Evolutionary conservation across 2,888 invertebrate genomes (phyloP).

Genomic region (Eubasilissa splendida): DNA sequence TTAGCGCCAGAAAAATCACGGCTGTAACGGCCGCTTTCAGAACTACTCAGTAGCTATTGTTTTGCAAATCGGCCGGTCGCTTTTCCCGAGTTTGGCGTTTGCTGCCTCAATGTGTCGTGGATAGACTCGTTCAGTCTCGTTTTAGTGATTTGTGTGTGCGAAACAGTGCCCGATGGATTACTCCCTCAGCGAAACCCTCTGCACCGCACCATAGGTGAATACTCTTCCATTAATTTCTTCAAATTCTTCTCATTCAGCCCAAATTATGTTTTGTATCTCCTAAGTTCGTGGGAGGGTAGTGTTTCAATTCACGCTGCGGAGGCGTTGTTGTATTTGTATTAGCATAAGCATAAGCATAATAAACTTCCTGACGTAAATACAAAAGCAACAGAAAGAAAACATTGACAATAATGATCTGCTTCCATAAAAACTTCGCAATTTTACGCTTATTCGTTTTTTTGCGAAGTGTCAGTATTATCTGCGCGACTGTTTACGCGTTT

Average conservation of each 20-base stretch:
- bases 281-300: slow-evolving; percentile 48
- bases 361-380: slow-evolving; percentile 21
- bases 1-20: slow-evolving; percentile 41
- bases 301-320: slow-evolving; percentile 27
- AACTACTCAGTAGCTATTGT: slow-evolving; percentile 47
- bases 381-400: slow-evolving; percentile 12
- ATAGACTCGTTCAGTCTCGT: background rate
- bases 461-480: slow-evolving; percentile 20
- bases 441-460: slow-evolving; percentile 2
- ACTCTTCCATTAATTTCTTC: background rate
- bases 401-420: background rate
- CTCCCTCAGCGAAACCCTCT: background rate
- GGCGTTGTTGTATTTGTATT: slow-evolving; percentile 32
- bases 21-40: slow-evolving; percentile 44
- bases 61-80: slow-evolving; percentile 30
- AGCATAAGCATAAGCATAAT: slow-evolving; percentile 19
- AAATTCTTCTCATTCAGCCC: background rate
- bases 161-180: slow-evolving; percentile 20
- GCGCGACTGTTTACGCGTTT: slow-evolving; percentile 6
- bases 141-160: slow-evolving; percentile 14
- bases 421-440: background rate
- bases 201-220: background rate
- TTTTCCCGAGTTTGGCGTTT: slow-evolving; percentile 10
- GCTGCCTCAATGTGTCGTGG: background rate
- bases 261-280: slow-evolving; percentile 15